Evolutionary conservation across 2,797 vertebrate genomes (phyloP).

Genomic region (Chaetodon trifasciatus): DNA sequence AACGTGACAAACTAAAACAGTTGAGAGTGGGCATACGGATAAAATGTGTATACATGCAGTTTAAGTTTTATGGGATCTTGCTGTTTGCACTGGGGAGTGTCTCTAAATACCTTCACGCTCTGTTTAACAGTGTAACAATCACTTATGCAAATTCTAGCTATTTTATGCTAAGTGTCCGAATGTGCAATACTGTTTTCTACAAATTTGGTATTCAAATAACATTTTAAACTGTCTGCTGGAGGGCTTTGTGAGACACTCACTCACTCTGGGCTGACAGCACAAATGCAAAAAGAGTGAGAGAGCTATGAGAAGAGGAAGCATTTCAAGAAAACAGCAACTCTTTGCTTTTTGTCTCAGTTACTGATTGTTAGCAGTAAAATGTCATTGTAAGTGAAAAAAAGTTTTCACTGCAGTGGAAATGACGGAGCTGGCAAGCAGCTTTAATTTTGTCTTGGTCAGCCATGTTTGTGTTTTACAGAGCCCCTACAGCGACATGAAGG

Average conservation of each 20-base stretch:
- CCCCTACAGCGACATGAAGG: too few species aligned
- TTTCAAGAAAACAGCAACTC: neutral
- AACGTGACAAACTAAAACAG: neutral
- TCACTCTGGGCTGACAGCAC: neutral
- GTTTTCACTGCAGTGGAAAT: neutral
- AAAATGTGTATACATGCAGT: neutral
- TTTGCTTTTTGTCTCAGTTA: neutral
- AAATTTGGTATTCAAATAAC: neutral
- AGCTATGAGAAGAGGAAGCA: neutral
- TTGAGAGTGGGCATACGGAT: neutral
- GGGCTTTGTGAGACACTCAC: neutral
- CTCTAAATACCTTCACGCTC: slow-evolving; percentile 21
- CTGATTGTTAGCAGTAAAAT: neutral
- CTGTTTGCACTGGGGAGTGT: slow-evolving; percentile 26
- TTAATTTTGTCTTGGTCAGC: neutral
- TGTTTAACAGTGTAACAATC: slow-evolving; percentile 24
- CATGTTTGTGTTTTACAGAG: neutral
- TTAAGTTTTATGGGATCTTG: slow-evolving; percentile 17
- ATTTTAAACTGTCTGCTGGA: slow-evolving; percentile 2
- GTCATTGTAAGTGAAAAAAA: neutral
- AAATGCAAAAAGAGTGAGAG: neutral
- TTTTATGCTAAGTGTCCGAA: slow-evolving; percentile 9
- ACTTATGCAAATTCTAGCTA: slow-evolving; percentile 15
- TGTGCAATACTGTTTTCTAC: neutral
- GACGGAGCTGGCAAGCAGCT: neutral